Evolutionary conservation across 2,113 vertebrate species (phyloP), one percentile per base, ranked within the genome.

Genomic region (Anolis carolinensis): DNA sequence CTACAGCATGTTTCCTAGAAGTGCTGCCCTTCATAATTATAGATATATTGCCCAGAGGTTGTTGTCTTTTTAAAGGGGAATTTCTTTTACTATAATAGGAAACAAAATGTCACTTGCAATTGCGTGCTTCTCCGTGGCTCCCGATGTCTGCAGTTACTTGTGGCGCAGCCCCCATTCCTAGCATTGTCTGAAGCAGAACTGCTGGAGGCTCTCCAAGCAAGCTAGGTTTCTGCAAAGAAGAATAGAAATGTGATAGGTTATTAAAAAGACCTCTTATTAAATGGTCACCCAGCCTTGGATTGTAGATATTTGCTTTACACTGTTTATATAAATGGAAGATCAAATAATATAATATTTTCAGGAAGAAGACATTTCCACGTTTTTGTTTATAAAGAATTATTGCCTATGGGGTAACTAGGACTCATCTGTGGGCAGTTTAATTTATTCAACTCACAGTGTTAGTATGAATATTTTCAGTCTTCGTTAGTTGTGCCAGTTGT

Each of bases 181-280:
- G 92, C 0, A 97, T 95, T 2, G 97, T 97, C 88, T 98, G 98
- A 79, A 99, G 97, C 0, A 98, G 96, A 95, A 98, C 92, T 3
- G 96, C 91, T 80, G 98, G 98, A 79, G 98, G 97, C 6, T 99
- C 98, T 85, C 98, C 98, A 71, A 99, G 97, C 86, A 99, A 96
- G 93, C 98, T 97, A 1, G 97, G 97, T 84, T 98, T 97, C 98
- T 99, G 30, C 7, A 90, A 93, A 79, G 87, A 86, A 90, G 81
- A 65, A 92, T 0, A 93, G 87, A 85, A 90, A 23, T n/a, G 16
- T 0, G 86, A 75, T 85, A 23, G 89, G 63, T 34, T 0, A 83
- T 30, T 76, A 7, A 70, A 86, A 72, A 7, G 0, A 62, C 44
- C 36, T 78, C 21, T 32, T 71, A 85, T n/a, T 0, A 74, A 65